phyloP scores from a whole-genome alignment of 2,888 invertebrate species.

The Ornithoptera priamus region DNA sequence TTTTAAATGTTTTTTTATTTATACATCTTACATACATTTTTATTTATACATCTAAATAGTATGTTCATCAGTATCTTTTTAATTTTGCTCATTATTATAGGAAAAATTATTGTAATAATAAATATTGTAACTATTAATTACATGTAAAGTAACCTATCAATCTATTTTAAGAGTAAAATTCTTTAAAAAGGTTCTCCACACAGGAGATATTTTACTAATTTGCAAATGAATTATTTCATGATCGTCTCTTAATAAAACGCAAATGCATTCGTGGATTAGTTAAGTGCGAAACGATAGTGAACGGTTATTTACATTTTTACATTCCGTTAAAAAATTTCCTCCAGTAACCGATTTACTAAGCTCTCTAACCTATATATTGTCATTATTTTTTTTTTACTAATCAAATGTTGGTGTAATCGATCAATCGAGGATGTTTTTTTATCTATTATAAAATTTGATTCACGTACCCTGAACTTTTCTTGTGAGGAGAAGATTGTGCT shows the following conservation, averaged over 20 bases:
- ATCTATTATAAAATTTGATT: constrained; percentile 2
- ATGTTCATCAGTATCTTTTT: too few species aligned
- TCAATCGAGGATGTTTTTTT: constrained; percentile 16
- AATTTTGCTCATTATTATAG: too few species aligned
- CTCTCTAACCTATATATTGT: not conserved
- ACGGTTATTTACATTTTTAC: constrained; percentile 56
- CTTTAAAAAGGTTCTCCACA: too few species aligned
- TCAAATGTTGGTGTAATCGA: not conserved
- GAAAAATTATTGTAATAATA: too few species aligned
- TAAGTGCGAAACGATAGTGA: constrained; percentile 48
- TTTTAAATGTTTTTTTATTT: too few species aligned
- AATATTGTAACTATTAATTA: too few species aligned
- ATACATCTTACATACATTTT: too few species aligned
- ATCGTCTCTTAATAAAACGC: constrained; percentile 34
- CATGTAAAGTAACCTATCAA: not conserved
- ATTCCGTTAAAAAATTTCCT: constrained; percentile 11
- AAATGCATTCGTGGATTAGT: constrained; percentile 48
- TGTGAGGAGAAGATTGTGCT: constrained; percentile 67
- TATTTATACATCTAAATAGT: too few species aligned
- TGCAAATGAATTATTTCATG: constrained; percentile 13
- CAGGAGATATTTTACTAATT: not conserved
- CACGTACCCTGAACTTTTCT: constrained; percentile 73
- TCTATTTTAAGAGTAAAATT: too few species aligned
- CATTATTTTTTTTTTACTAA: not conserved
- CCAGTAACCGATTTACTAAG: constrained; percentile 2